phyloP scores from a whole-genome alignment of 2,113 vertebrate genomes.

The Polypterus senegalus region DNA sequence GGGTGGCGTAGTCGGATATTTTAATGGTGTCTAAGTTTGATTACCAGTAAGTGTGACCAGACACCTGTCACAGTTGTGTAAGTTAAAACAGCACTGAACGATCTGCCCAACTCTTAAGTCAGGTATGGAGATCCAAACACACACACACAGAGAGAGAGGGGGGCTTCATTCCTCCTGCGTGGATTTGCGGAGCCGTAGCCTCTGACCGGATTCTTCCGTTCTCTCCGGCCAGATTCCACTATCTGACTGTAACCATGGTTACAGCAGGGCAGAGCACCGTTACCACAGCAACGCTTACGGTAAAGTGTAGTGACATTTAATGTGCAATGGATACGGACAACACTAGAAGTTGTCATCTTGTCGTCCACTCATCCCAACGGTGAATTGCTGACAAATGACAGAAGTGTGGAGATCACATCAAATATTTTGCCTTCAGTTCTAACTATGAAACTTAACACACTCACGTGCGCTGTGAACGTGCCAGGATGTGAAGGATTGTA shows the following conservation, averaged over 20 bases:
- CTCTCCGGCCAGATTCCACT: not conserved
- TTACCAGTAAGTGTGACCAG: too few relatives aligned
- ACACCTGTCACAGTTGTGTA: not conserved
- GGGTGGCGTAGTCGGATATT: too few relatives aligned
- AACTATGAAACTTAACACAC: too few relatives aligned
- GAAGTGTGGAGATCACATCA: too few relatives aligned
- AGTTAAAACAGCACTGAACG: not conserved
- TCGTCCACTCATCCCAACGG: too few relatives aligned
- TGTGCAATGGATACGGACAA: not conserved
- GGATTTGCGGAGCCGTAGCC: not conserved
- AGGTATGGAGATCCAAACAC: not conserved
- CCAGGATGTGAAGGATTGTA: too few relatives aligned
- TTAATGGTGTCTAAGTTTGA: too few relatives aligned
- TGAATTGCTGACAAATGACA: too few relatives aligned
- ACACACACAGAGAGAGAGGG: too few relatives aligned
- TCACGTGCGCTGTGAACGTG: too few relatives aligned
- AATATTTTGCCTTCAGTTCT: too few relatives aligned
- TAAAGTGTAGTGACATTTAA: not conserved
- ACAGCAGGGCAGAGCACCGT: conserved; percentile 1
- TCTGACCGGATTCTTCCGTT: not conserved
- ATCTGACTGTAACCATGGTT: conserved; percentile 4
- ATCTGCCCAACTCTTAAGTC: not conserved
- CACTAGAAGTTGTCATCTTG: too few relatives aligned
- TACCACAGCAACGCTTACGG: conserved; percentile 4
- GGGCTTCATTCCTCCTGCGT: not conserved